Conservation (phyloP, 1,140 invertebrate genomes). For the Penaeus vannamei region DNA sequence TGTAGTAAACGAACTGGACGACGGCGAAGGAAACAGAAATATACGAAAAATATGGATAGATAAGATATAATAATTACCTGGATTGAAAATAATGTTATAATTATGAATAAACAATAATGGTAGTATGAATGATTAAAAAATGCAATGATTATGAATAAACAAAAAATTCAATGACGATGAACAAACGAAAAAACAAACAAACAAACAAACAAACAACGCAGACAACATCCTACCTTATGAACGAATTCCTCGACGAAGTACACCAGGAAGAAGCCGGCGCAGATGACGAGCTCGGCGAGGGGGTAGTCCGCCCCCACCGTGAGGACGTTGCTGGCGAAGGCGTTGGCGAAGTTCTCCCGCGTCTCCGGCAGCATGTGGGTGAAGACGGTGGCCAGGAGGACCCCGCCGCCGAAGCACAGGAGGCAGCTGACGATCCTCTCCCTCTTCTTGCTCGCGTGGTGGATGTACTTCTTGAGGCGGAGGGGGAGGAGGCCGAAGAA, state of each 20-base stretch:
- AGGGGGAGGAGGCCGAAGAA: constrained; percentile 80
- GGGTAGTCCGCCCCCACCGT: constrained; percentile 70
- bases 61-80: too few relatives aligned
- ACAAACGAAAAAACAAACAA: not conserved
- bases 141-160: too few relatives aligned
- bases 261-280: constrained; percentile 84
- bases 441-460: constrained; percentile 62
- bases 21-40: too few relatives aligned
- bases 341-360: constrained; percentile 63
- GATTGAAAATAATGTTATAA: too few relatives aligned
- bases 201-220: not conserved
- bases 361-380: constrained; percentile 89
- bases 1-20: too few relatives aligned
- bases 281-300: constrained; percentile 81
- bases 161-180: not conserved
- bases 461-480: constrained; percentile 71
- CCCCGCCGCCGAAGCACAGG: constrained; percentile 88
- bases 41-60: too few relatives aligned
- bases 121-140: too few relatives aligned
- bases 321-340: not conserved
- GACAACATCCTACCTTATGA: constrained; percentile 67
- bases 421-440: constrained; percentile 70
- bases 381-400: constrained; percentile 85
- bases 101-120: too few relatives aligned
- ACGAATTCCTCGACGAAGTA: constrained; percentile 84